phyloP scores from a whole-genome alignment of 2,888 invertebrate species.

The Asteroscopus sphinx region DNA sequence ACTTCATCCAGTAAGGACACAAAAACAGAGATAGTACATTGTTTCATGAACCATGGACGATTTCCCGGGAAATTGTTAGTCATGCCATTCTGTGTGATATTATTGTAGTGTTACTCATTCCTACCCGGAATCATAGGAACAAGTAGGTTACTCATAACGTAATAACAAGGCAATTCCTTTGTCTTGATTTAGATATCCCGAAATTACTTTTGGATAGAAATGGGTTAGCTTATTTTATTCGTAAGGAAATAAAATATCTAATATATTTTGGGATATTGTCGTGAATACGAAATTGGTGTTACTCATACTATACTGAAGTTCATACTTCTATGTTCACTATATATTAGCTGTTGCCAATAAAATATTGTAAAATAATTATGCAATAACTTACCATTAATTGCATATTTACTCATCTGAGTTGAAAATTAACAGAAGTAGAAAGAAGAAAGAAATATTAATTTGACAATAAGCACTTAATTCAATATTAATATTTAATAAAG shows the following conservation, averaged over 20 bases:
- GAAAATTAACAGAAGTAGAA: too few relatives aligned
- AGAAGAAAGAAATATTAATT: too few relatives aligned
- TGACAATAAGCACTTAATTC: too few relatives aligned
- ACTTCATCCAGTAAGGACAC: conserved; percentile 12
- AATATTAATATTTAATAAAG: too few relatives aligned
- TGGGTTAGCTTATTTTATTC: neutral
- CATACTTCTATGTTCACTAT: too few relatives aligned
- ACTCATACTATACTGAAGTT: too few relatives aligned
- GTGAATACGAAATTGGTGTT: neutral
- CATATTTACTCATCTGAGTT: too few relatives aligned
- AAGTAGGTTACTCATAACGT: conserved; percentile 43
- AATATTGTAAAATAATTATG: too few relatives aligned
- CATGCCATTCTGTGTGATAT: conserved; percentile 30
- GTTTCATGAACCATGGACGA: conserved; percentile 3
- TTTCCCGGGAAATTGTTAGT: conserved; percentile 41
- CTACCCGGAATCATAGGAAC: conserved; percentile 36
- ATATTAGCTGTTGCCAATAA: too few relatives aligned
- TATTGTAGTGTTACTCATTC: conserved; percentile 50
- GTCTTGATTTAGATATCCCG: conserved; percentile 22
- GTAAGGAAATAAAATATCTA: neutral
- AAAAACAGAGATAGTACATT: conserved; percentile 7
- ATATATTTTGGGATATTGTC: neutral
- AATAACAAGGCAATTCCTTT: conserved; percentile 25
- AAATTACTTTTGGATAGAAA: conserved; percentile 14
- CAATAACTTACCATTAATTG: too few relatives aligned